Evolutionary conservation across 2,888 invertebrate species (phyloP), one percentile per base, ranked within the genome.

Genomic region (Cataglyphis albicans): DNA sequence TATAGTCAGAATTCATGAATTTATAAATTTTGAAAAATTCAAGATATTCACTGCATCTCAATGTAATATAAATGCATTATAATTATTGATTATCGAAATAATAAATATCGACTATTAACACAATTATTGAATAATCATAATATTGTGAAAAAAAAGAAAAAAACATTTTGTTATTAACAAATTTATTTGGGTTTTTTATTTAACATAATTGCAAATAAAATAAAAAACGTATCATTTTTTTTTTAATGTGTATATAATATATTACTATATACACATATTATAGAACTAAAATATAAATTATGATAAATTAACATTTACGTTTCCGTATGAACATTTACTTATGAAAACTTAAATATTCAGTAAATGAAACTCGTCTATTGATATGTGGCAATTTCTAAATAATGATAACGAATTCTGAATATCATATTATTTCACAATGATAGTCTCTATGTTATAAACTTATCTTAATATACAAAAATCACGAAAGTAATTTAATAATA

Each of bases 111-210:
- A 41, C 12, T 41, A 3, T 72, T 21, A 5, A 35, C n/a, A 35
- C 35, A 38, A 76, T 2, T n/a, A 44, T 57, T 29, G 15, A 55
- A 44, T 29, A 59, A 21, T 10, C 21, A 21, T 3, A 35, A 64
- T 38, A 25, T 63, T 4, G 15, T 3, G 5, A 55, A 35, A 21
- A 18, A 55, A 35, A 21, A 18, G 25, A 48, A 48, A 29, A 65
- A 65, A 29, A 64, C n/a, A 65, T 52, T 63, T 74, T 18, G 7
- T 52, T 55, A 67, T 29, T 55, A 67, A 52, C 21, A 44, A 75
- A 75, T 25, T 67, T 57, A 32, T 44, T 44, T 68, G 3, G 10
- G n/a, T 70, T 1, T 9, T 44, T 59, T 59, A 18, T 7, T n/a
- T 63, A 59, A 59, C 18, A 5, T 57, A 72, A 73, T 35, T 32